phyloP scores from a whole-genome alignment of 2,888 invertebrate genomes.

The Charanyca ferruginea region DNA sequence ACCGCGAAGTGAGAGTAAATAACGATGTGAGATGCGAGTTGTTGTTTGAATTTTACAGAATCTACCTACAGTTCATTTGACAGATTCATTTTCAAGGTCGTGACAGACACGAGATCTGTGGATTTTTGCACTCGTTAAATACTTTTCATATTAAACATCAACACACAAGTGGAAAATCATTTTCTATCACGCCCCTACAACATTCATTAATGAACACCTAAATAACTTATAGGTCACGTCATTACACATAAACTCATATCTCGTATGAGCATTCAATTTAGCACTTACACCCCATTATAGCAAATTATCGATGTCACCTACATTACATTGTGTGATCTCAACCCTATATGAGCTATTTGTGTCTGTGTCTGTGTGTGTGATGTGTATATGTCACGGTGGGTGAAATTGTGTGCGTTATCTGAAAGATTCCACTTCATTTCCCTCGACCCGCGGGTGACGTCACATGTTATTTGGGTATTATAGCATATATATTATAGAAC shows the following conservation, averaged over 20 bases:
- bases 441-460: constrained; percentile 87
- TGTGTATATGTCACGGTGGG: constrained; percentile 53
- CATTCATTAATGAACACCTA: constrained; percentile 12
- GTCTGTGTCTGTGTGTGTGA: constrained; percentile 56
- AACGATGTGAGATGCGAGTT: no score
- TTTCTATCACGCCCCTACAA: background rate
- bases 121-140: background rate
- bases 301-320: constrained; percentile 89
- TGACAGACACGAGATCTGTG: no score
- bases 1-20: no score
- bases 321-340: constrained; percentile 84
- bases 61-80: no score
- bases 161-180: background rate
- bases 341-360: constrained; percentile 74
- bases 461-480: constrained; percentile 76
- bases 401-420: constrained; percentile 88
- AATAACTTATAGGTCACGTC: constrained; percentile 61
- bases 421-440: constrained; percentile 91
- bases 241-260: constrained; percentile 73
- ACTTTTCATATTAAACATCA: background rate
- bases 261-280: constrained; percentile 83
- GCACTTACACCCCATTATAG: constrained; percentile 85
- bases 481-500: constrained; percentile 41
- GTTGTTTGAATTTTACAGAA: no score
- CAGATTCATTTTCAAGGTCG: no score